Percentiles rank a stretch among this genome's conserved stretches.
Conservation (phyloP, 92 coral and sea anemone species). For the Epizoanthus stellaris region DNA sequence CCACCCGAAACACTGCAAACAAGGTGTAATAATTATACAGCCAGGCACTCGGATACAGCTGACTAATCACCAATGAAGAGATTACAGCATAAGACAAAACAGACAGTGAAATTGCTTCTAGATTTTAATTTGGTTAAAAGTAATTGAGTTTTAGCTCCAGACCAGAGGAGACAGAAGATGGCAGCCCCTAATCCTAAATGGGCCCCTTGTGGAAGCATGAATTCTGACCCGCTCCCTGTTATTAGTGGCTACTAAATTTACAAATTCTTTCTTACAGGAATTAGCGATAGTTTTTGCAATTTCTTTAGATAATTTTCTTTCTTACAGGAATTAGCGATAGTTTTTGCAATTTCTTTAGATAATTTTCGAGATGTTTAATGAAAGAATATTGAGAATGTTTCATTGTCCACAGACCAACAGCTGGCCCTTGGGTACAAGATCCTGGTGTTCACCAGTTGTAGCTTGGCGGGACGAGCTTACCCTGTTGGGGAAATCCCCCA, state of each 20-base stretch:
- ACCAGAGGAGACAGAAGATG: too few species aligned
- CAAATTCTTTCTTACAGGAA: too few species aligned
- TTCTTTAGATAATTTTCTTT: not conserved
- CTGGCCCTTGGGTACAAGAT: slow-evolving; percentile 89
- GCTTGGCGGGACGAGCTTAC: slow-evolving; percentile 93
- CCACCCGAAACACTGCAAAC: too few species aligned
- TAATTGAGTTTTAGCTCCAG: not conserved
- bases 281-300: not conserved
- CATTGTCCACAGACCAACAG: slow-evolving; percentile 64
- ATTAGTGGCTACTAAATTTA: too few species aligned
- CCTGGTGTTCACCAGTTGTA: slow-evolving; percentile 92
- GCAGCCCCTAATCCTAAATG: too few species aligned
- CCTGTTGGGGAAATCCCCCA: slow-evolving; percentile 89
- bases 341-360: not conserved
- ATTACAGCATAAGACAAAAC: too few species aligned
- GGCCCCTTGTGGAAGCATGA: not conserved
- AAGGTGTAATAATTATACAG: too few species aligned
- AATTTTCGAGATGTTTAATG: not conserved
- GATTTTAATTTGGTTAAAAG: too few species aligned
- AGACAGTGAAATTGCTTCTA: too few species aligned
- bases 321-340: not conserved
- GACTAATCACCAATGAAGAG: too few species aligned
- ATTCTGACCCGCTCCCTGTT: not conserved
- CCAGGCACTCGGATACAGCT: too few species aligned
- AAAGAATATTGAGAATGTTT: not conserved